A percentile compares a stretch with the other conserved stretches of the same genome.
Evolutionary conservation across 2,888 invertebrate genomes (phyloP).

Genomic region (Aspidapion aeneum): DNA sequence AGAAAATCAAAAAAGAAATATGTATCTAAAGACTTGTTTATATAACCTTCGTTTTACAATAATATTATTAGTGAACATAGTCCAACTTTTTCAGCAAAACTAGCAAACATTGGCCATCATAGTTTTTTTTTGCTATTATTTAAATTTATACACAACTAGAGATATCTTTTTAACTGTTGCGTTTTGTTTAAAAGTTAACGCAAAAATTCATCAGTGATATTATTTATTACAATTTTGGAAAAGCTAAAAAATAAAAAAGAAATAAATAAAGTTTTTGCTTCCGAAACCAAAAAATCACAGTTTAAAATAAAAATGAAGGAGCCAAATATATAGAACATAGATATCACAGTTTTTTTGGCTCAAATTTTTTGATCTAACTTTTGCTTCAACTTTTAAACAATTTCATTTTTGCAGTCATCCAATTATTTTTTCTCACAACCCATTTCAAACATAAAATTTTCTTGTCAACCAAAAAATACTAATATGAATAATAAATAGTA

Average conservation of each 20-base stretch:
- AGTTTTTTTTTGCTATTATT: no score
- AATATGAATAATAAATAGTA: no score
- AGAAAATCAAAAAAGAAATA: neutral
- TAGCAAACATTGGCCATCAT: neutral
- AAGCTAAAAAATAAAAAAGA: no score
- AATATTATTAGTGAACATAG: neutral
- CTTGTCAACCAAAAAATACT: no score
- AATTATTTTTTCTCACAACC: neutral
- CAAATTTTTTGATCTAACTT: neutral
- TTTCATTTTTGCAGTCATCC: neutral
- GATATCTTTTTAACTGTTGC: neutral
- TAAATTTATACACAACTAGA: neutral
- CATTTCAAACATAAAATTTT: neutral
- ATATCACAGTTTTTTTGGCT: neutral
- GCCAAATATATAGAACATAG: neutral
- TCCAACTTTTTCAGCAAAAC: neutral
- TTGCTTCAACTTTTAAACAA: neutral
- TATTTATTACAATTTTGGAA: neutral
- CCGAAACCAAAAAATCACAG: no score
- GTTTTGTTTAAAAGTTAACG: neutral
- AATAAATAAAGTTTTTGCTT: no score
- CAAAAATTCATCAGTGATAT: neutral
- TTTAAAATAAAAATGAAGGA: no score
- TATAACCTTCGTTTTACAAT: neutral
- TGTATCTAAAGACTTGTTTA: neutral